These are phyloP conservation scores for Catharus minimus DNA, from an alignment of 2,113 vertebrate species.

Conservation along the genomic window DNA sequence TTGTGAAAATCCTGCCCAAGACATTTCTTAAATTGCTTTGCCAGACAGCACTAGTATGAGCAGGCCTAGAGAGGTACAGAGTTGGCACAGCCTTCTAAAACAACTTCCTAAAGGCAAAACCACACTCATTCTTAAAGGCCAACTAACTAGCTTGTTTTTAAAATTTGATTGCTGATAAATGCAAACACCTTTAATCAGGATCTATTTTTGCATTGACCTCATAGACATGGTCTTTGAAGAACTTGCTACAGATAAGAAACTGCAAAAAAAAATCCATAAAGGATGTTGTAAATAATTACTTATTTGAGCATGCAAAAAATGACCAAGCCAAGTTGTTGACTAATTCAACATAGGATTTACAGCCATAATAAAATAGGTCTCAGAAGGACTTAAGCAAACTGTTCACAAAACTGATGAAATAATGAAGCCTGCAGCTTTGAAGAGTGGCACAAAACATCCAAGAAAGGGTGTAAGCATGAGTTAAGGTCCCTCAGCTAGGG, in stretches of 20 bases:
- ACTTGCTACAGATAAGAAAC: background rate
- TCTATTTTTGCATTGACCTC: conserved; percentile 1
- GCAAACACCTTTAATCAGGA: conserved; percentile 53
- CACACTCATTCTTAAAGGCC: conserved; percentile 56
- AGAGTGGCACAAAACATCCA: background rate
- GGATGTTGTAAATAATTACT: background rate
- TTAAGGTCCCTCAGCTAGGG: background rate
- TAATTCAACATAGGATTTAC: background rate
- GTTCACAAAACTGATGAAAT: background rate
- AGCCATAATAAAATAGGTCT: background rate
- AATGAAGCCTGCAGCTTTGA: background rate
- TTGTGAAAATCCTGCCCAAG: conserved; percentile 59
- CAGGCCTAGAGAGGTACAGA: conserved; percentile 65
- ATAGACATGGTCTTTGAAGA: background rate
- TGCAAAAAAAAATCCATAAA: background rate
- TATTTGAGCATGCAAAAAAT: background rate
- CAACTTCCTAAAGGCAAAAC: conserved; percentile 68
- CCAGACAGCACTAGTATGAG: conserved; percentile 72
- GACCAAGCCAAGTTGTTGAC: background rate
- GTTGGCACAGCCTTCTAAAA: conserved; percentile 67
- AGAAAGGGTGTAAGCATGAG: background rate
- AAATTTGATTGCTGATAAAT: conserved; percentile 34
- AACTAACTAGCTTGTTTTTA: conserved; percentile 53
- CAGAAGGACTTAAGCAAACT: background rate
- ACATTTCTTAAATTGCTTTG: conserved; percentile 59